Evolutionary conservation across 2,797 vertebrate genomes (phyloP).

Genomic region (Serranus cabrilla): DNA sequence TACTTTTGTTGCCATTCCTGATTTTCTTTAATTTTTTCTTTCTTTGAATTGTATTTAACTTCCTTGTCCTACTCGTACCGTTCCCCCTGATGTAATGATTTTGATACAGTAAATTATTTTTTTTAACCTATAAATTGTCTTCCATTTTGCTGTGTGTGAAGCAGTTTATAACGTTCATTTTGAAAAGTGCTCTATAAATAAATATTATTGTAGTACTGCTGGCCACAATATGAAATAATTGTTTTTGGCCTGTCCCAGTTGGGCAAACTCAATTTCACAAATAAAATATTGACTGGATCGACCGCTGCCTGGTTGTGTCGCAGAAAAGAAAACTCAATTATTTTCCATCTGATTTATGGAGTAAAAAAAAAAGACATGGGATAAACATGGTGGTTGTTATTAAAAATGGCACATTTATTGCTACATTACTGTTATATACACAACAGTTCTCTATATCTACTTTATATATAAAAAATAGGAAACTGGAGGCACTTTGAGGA

Average conservation of each 20-base stretch:
- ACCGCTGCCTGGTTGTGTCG: neutral
- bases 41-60: too few species aligned
- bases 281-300: neutral
- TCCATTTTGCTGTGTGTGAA: too few species aligned
- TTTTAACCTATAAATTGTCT: too few species aligned
- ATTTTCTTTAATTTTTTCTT: too few species aligned
- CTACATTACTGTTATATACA: slow-evolving; percentile 97
- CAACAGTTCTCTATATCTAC: slow-evolving; percentile 94
- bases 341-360: slow-evolving; percentile 3
- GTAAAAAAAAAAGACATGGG: slow-evolving; percentile 75
- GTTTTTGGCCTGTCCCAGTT: neutral
- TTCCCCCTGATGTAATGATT: too few species aligned
- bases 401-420: slow-evolving; percentile 97
- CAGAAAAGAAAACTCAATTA: neutral
- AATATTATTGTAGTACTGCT: too few species aligned
- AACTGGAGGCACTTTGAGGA: slow-evolving; percentile 96
- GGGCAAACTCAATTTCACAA: neutral
- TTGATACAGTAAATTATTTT: too few species aligned
- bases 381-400: slow-evolving; percentile 81
- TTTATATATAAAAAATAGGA: slow-evolving; percentile 90
- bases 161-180: too few species aligned
- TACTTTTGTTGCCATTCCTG: too few species aligned
- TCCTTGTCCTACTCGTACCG: too few species aligned
- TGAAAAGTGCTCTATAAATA: too few species aligned
- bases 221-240: neutral